Percentiles rank a stretch among this genome's conserved stretches.
phyloP scores from a whole-genome alignment of 2,113 vertebrate genomes.

The Chroicocephalus ridibundus region DNA sequence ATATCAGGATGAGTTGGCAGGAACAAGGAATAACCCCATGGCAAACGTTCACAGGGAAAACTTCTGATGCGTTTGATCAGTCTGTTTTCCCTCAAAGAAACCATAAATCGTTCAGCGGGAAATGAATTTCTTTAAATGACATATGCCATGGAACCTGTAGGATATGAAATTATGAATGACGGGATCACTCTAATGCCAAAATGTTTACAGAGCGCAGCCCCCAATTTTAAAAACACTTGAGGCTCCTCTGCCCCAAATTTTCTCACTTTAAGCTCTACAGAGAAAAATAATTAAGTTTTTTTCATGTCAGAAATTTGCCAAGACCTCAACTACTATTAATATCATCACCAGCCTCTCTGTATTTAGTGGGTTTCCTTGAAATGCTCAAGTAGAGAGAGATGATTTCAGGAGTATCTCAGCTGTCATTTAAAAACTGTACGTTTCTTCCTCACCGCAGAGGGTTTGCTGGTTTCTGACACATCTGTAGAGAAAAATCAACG shows the following conservation, averaged over 20 bases:
- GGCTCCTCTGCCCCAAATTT: not conserved
- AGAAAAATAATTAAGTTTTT: not conserved
- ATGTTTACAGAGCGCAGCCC: not conserved
- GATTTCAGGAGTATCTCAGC: not conserved
- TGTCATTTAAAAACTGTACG: not conserved
- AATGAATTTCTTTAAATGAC: constrained; percentile 34
- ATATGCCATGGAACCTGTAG: constrained; percentile 37
- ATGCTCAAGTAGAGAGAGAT: not conserved
- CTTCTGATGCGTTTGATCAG: constrained; percentile 34
- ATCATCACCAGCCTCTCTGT: not conserved
- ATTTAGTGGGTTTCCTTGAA: not conserved
- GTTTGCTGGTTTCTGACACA: not conserved
- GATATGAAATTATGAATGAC: constrained; percentile 39
- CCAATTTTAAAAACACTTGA: not conserved
- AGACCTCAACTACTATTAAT: not conserved
- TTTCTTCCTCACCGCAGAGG: not conserved
- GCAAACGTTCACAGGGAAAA: constrained; percentile 55
- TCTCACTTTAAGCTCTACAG: not conserved
- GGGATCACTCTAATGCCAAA: constrained; percentile 11
- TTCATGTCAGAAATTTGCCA: not conserved
- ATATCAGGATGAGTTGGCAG: constrained; percentile 42
- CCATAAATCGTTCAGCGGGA: constrained; percentile 2
- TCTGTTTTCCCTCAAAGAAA: constrained; percentile 19
- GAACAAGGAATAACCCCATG: constrained; percentile 44
- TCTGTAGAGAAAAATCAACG: not conserved